A percentile compares a stretch with the other conserved stretches of the same genome.
Evolutionary conservation across 2,113 vertebrate species (phyloP).

Genomic region (Malaclemys terrapin): DNA sequence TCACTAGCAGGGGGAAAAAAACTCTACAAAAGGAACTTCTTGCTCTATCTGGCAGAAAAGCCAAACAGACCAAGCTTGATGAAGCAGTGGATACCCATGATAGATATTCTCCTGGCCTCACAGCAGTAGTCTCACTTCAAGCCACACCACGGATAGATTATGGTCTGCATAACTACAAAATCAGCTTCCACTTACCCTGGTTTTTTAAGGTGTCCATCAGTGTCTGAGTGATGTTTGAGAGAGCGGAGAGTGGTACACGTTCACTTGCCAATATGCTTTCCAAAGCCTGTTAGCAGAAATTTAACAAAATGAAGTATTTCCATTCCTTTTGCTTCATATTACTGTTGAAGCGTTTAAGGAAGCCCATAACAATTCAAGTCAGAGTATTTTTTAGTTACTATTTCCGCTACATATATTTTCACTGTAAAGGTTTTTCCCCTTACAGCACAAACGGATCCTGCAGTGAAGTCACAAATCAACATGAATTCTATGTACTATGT

Average conservation of each 20-base stretch:
- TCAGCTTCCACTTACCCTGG: constrained; percentile 84
- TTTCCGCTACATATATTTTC: not conserved
- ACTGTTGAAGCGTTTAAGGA: not conserved
- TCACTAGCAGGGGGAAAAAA: not conserved
- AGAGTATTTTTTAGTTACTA: not conserved
- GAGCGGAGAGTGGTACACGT: constrained; percentile 86
- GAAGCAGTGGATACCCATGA: not conserved
- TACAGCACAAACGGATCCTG: not conserved
- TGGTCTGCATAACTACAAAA: not conserved
- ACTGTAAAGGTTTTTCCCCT: not conserved
- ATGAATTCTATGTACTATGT: not conserved
- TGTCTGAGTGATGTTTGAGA: constrained; percentile 85
- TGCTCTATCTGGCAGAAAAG: not conserved
- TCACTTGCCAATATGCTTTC: constrained; percentile 91
- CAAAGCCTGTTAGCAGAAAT: constrained; percentile 85
- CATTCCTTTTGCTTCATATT: not conserved
- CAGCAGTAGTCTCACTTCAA: not conserved
- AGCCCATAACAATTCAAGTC: not conserved
- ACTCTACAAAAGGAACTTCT: not conserved
- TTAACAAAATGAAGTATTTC: constrained; percentile 9
- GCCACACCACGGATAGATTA: not conserved
- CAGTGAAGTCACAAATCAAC: not conserved
- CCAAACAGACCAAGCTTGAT: not conserved
- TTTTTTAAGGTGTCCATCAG: constrained; percentile 87
- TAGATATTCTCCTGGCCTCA: fast-evolving